Evolutionary conservation across 2,888 invertebrate species (phyloP), one percentile per base, ranked within the genome.

Genomic region (Chaitophorus viminalis): DNA sequence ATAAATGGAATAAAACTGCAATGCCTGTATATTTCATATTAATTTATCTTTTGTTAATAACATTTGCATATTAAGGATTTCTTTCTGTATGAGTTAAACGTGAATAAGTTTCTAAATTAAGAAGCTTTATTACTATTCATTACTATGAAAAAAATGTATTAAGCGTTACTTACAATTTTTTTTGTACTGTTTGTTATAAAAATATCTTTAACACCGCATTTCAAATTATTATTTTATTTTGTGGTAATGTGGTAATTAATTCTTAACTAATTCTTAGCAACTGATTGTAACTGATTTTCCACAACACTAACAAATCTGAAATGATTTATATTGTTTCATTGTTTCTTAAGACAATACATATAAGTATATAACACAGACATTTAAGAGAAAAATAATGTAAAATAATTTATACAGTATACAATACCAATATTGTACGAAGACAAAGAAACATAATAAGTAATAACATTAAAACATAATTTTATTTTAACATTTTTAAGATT

Each of bases 401-500:
- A n/a, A n/a, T n/a, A n/a, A n/a, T n/a, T n/a, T n/a, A n/a, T n/a
- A n/a, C n/a, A n/a, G n/a, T n/a, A n/a, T n/a, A n/a, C n/a, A 5
- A 9, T 46, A 46, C 9, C 46, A 46, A 46, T 46, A 46, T 46
- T 14, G 3, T 46, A 46, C n/a, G 14, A 46, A 11, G 14, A 11
- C 46, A 46, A 46, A 11, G 14, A 11, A 46, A 14, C 14, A 46
- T 36, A 36, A 36, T 6, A 36, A 6, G n/a, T n/a, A n/a, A n/a
- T 39, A 9, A 39, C 9, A 5, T 39, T 1, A 21, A 60, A 60
- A 60, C 60, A 70, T 11, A 1, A 31, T 31, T 70, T 70, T 11
- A 17, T 21, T 31, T 46, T 68, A 54, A n/a, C n/a, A n/a, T n/a
- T n/a, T n/a, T n/a, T 76, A 72, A 33, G 70, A 39, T 81, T 86